Base-by-base conservation (phyloP, 2,888 invertebrate species). In the Erpobdella octoculata region DNA sequence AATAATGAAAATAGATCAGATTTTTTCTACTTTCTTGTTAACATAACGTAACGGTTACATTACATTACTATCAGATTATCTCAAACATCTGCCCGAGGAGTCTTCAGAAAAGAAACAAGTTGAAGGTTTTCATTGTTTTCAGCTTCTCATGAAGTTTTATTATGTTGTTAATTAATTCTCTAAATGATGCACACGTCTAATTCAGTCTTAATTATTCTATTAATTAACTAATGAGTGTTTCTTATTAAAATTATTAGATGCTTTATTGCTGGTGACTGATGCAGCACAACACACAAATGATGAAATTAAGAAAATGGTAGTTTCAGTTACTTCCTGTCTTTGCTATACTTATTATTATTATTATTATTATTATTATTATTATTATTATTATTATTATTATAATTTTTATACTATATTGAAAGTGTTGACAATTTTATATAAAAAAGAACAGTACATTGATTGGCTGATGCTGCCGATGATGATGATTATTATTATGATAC, bases 261-360 rank as follows among this genome's bases (percentile, higher is more conserved):
- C 76, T 1, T 61, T 76, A 53, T 66, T 70, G 37, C 70, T 71
- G 28, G 76, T 76, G 15, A 48, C 74, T 15, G 68, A 72, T 53
- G 74, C 76, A 21, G 76, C 76, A 28, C 21, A 48, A n/a, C 76
- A 76, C 46, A 76, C 75, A n/a, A 76, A 76, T 38, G 69, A 71
- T 9, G 75, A 75, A 72, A 76, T 76, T 71, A 73, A 71, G 41
- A 70, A 76, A 71, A 73, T 74, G 70, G 76, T 76, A 48, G 65
- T 73, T 74, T n/a, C 2, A 36, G 6, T 62, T 8, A 35, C n/a
- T 9, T 4, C n/a, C 4, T 8, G 28, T 9, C 21, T 9, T 31
- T 28, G 2, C 25, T 62, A n/a, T 15, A n/a, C n/a, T n/a, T 59
- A 59, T 62, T 18, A 62, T 62, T 62, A 62, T 25, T 62, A 2